A percentile compares a stretch with the other conserved stretches of the same genome.
Evolutionary conservation across 2,888 invertebrate genomes (phyloP).

Genomic region (Uloborus plumipes): DNA sequence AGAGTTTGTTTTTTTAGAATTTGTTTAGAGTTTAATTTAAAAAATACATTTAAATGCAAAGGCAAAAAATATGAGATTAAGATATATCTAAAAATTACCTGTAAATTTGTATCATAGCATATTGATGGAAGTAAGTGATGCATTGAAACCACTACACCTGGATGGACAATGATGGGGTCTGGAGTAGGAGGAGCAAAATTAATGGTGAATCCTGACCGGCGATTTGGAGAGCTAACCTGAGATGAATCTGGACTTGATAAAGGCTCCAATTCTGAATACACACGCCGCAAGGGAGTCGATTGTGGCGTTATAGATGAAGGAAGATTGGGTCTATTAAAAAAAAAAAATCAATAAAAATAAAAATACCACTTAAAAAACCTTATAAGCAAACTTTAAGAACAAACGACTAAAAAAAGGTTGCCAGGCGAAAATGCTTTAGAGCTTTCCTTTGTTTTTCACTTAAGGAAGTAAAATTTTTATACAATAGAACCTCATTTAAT

Average conservation of each 20-base stretch:
- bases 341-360: not conserved
- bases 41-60: not conserved
- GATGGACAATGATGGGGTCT: slow-evolving; percentile 91
- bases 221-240: slow-evolving; percentile 60
- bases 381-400: not conserved
- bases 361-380: not conserved
- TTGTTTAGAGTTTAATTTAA: not conserved
- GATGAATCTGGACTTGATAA: slow-evolving; percentile 42
- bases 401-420: not conserved
- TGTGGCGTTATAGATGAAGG: slow-evolving; percentile 30
- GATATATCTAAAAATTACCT: slow-evolving; percentile 67
- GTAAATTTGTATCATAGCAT: slow-evolving; percentile 41
- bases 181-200: slow-evolving; percentile 81
- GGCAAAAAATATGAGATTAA: not conserved
- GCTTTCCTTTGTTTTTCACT: not conserved
- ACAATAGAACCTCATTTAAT: too few species aligned
- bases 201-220: slow-evolving; percentile 73
- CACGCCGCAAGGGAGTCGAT: slow-evolving; percentile 44
- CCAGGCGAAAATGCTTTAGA: not conserved
- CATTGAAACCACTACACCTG: slow-evolving; percentile 88
- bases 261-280: slow-evolving; percentile 40
- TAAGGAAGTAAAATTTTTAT: not conserved
- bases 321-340: slow-evolving; percentile 61
- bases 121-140: slow-evolving; percentile 91
- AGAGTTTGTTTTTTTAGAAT: too few species aligned